Conservation (phyloP, 2,797 vertebrate genomes). For the Chanos chanos region DNA sequence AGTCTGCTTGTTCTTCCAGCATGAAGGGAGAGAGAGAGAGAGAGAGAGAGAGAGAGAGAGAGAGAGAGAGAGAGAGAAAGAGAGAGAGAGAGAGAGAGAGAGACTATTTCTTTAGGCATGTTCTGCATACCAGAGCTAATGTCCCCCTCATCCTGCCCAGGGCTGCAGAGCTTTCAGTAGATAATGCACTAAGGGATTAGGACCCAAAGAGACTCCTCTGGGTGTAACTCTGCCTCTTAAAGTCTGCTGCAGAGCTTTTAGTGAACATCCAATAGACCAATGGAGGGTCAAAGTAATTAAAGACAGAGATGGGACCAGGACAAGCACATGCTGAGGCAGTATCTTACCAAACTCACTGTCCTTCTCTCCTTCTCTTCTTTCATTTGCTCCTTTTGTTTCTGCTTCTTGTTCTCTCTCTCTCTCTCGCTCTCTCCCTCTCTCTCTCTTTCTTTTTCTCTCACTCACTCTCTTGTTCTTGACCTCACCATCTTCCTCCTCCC, state of each 20-base stretch:
- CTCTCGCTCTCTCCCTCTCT: constrained; percentile 9
- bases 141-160: constrained; percentile 17
- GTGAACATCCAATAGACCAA: constrained; percentile 39
- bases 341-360: constrained; percentile 13
- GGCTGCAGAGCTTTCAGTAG: constrained; percentile 37
- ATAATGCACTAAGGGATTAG: constrained; percentile 69
- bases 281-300: constrained; percentile 54
- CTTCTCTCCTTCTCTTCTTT: constrained; percentile 8
- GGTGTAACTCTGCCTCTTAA: constrained; percentile 46
- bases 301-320: constrained; percentile 40
- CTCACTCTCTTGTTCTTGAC: neutral
- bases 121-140: constrained; percentile 28
- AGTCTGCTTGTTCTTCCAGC: no score
- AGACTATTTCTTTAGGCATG: neutral
- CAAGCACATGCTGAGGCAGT: constrained; percentile 5
- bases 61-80: neutral
- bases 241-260: constrained; percentile 36
- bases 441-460: neutral
- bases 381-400: constrained; percentile 5
- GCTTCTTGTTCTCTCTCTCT: constrained; percentile 13
- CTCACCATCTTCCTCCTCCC: neutral
- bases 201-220: constrained; percentile 48
- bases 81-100: neutral
- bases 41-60: neutral
- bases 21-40: neutral